Conservation (phyloP, 2,888 invertebrate genomes). For the Mythimna ferrago region DNA sequence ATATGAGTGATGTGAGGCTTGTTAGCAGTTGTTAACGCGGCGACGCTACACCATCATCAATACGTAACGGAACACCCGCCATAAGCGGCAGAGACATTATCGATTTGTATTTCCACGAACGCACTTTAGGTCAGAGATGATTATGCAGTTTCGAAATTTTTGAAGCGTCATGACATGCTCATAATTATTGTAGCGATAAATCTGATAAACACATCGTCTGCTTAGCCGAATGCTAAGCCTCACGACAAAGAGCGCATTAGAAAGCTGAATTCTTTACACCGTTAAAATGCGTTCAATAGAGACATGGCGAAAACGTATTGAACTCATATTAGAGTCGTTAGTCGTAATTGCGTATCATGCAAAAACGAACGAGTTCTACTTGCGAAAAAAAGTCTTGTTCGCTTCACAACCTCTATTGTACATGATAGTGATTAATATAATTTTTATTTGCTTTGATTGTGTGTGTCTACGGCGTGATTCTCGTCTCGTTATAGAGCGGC, state of each 20-base stretch:
- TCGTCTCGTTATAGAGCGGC: constrained; percentile 74
- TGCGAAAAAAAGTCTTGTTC: constrained; percentile 73
- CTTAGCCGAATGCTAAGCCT: constrained; percentile 69
- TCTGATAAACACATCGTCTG: constrained; percentile 78
- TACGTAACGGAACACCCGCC: constrained; percentile 70
- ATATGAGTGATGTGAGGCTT: constrained; percentile 67
- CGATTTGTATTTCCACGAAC: constrained; percentile 71
- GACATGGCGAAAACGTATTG: constrained; percentile 78
- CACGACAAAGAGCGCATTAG: constrained; percentile 83
- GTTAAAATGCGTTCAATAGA: constrained; percentile 79
- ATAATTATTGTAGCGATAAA: constrained; percentile 81
- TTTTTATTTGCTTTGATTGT: constrained; percentile 85
- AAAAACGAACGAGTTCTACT: constrained; percentile 74
- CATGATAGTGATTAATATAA: constrained; percentile 81
- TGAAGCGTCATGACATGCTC: constrained; percentile 75
- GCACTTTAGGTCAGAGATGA: constrained; percentile 70
- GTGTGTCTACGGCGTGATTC: constrained; percentile 72
- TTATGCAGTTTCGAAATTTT: constrained; percentile 73
- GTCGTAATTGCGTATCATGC: constrained; percentile 84
- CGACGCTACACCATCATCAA: constrained; percentile 69
- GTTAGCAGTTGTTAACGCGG: constrained; percentile 78
- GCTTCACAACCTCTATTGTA: constrained; percentile 75
- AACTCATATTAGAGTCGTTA: constrained; percentile 81
- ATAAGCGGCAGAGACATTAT: constrained; percentile 68
- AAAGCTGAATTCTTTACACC: constrained; percentile 81